A percentile compares a stretch with the other conserved stretches of the same genome.
Conservation (phyloP, 2,113 vertebrate species). For the Centrocercus urophasianus region DNA sequence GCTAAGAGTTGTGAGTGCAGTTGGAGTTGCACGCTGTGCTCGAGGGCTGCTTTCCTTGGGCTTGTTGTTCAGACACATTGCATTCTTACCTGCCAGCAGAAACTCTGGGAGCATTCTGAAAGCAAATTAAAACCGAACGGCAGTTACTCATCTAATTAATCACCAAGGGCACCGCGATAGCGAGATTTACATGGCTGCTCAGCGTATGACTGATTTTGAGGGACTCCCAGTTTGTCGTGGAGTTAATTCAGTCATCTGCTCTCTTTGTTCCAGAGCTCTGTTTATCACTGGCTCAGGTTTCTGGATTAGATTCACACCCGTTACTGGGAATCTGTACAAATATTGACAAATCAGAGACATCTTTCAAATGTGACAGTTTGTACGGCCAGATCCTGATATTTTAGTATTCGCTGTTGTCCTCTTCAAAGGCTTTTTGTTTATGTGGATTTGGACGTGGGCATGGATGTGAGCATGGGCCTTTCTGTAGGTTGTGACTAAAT, state of each 20-base stretch:
- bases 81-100: background rate
- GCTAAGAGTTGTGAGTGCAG: background rate
- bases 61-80: background rate
- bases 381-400: background rate
- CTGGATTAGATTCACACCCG: background rate
- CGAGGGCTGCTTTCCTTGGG: background rate
- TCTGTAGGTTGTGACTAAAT: background rate
- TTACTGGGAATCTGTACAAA: background rate
- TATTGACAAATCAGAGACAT: background rate
- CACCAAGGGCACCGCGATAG: background rate
- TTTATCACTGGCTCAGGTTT: background rate
- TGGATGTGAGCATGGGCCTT: background rate
- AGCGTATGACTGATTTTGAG: background rate
- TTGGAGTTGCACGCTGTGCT: background rate
- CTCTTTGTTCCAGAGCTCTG: background rate
- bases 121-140: background rate
- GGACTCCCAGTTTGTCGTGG: fast-evolving
- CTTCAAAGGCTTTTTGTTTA: background rate
- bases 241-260: background rate
- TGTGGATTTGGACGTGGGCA: background rate
- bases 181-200: background rate
- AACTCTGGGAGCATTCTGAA: background rate
- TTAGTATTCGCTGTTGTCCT: background rate
- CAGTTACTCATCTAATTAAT: background rate
- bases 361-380: fast-evolving